These are phyloP conservation scores for Druon quercuslanigerum DNA, from an alignment of 1,140 invertebrate genomes.

Conservation along the genomic window DNA sequence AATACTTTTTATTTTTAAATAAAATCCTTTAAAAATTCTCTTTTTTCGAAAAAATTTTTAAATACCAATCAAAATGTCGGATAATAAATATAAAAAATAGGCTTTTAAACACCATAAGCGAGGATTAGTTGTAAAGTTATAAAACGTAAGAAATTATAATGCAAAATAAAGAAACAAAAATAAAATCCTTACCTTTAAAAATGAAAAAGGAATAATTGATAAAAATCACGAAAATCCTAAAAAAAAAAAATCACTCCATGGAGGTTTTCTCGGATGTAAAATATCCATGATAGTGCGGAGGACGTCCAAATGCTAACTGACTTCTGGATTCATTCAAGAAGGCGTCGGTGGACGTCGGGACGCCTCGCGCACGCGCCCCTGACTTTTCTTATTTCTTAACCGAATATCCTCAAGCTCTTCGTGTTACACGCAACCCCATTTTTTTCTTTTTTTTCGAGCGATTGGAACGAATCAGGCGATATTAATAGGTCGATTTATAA, in stretches of 20 bases:
- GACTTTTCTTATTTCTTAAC: neutral
- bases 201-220: neutral
- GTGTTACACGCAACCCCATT: conserved; percentile 46
- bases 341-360: conserved; percentile 60
- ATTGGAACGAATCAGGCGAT: conserved; percentile 56
- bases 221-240: neutral
- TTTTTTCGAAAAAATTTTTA: too few species aligned
- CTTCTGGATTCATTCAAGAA: conserved; percentile 62
- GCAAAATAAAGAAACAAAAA: neutral
- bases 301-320: conserved; percentile 61
- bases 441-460: conserved; percentile 55
- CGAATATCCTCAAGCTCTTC: conserved; percentile 32
- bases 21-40: too few species aligned
- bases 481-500: conserved; percentile 52
- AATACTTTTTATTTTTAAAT: too few species aligned
- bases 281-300: conserved; percentile 53
- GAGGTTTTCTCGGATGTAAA: conserved; percentile 3
- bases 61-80: too few species aligned
- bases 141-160: neutral
- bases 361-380: conserved; percentile 55
- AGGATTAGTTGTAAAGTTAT: neutral
- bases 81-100: too few species aligned
- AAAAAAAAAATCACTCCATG: neutral
- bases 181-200: neutral
- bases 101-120: neutral